Evolutionary conservation across 1,140 invertebrate species (phyloP).

Genomic region (Archegozetes longisetosus): DNA sequence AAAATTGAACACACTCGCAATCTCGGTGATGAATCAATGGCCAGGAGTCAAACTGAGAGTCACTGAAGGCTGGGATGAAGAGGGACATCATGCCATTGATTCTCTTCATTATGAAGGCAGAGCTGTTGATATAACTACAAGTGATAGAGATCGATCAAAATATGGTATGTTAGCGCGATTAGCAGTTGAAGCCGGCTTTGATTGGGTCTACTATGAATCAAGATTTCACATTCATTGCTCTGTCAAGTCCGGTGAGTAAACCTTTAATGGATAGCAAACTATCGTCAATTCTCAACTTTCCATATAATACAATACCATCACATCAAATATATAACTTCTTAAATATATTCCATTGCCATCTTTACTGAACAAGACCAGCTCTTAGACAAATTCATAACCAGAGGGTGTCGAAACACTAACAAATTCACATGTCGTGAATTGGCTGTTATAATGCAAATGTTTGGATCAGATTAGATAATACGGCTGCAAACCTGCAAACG

Average conservation of each 20-base stretch:
- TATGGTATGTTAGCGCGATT: constrained; percentile 86
- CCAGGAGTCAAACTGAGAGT: constrained; percentile 78
- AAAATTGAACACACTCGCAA: constrained; percentile 80
- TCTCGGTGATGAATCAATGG: constrained; percentile 96
- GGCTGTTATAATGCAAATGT: no score
- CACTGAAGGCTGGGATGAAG: constrained; percentile 86
- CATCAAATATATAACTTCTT: no score
- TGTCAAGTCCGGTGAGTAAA: constrained; percentile 75
- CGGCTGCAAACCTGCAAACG: no score
- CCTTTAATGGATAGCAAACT: neutral
- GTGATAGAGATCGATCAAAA: constrained; percentile 75
- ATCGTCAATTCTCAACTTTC: no score
- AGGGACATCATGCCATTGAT: constrained; percentile 53
- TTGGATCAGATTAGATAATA: neutral
- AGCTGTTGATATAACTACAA: constrained; percentile 86
- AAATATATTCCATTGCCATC: no score
- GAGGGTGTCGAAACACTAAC: no score
- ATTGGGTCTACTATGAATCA: constrained; percentile 95
- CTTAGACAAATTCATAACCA: no score
- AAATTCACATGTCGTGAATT: no score
- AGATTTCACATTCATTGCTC: constrained; percentile 89
- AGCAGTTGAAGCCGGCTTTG: constrained; percentile 92
- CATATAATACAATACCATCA: no score
- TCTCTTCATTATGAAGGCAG: constrained; percentile 89
- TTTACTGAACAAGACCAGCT: no score